These are phyloP conservation scores for Choloepus hoffmanni DNA, from an alignment of 2,113 vertebrate genomes.

Conservation along the genomic window DNA sequence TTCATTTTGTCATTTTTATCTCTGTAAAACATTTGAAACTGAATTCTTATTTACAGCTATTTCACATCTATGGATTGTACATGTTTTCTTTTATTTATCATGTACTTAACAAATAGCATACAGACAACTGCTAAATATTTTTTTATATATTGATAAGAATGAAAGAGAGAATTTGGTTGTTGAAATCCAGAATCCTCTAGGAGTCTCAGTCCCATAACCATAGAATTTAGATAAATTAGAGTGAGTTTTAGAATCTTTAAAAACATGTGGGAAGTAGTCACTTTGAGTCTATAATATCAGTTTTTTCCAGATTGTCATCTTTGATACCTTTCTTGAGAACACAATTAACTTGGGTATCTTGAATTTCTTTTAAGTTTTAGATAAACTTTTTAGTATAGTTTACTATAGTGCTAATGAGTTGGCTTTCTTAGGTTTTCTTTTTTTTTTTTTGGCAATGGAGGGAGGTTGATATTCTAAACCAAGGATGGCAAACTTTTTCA, in stretches of 20 bases:
- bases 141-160: conserved; percentile 33
- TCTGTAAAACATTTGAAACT: not conserved
- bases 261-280: not conserved
- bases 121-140: not conserved
- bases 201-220: not conserved
- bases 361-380: conserved; percentile 30
- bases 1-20: conserved; percentile 34
- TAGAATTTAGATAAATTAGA: not conserved
- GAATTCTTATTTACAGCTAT: conserved; percentile 26
- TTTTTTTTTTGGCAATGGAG: too few species aligned
- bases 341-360: not conserved
- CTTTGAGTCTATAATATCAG: not conserved
- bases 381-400: not conserved
- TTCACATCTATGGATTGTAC: not conserved
- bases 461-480: not conserved
- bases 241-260: not conserved
- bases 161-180: conserved; percentile 11
- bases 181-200: not conserved
- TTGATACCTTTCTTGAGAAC: conserved; percentile 34
- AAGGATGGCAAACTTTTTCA: not conserved
- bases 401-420: too few species aligned
- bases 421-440: conserved; percentile 29
- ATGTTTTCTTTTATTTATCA: conserved; percentile 25
- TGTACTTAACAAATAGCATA: conserved; percentile 3
- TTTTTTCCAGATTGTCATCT: conserved; percentile 31